phyloP scores from a whole-genome alignment of 1,140 invertebrate species.

The Laodelphax striatellus region DNA sequence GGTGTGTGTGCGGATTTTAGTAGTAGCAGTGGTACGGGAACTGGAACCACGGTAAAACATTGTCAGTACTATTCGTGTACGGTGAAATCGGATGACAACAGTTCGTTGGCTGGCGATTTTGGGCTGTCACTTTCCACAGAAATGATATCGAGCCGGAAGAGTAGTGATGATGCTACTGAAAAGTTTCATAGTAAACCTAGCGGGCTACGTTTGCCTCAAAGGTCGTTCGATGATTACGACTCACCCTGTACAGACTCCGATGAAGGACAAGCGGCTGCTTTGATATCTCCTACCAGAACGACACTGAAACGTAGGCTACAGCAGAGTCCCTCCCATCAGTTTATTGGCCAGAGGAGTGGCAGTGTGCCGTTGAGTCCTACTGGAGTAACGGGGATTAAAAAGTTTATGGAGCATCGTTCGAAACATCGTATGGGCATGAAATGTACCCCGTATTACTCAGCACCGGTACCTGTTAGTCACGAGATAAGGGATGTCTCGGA shows the following conservation, averaged over 20 bases:
- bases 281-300: background rate
- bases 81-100: constrained; percentile 22
- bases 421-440: constrained; percentile 9
- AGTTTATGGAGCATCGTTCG: constrained; percentile 1
- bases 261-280: constrained; percentile 11
- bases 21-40: constrained; percentile 34
- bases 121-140: constrained; percentile 22
- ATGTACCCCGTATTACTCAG: constrained; percentile 17
- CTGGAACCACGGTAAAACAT: constrained; percentile 23
- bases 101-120: constrained; percentile 23
- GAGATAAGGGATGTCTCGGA: constrained; percentile 10
- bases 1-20: constrained; percentile 68
- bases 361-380: constrained; percentile 9
- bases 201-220: constrained; percentile 6
- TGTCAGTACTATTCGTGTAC: constrained; percentile 20
- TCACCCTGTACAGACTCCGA: constrained; percentile 27
- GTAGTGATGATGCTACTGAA: constrained; percentile 20
- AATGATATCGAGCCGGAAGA: constrained; percentile 22
- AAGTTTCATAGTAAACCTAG: constrained; percentile 8
- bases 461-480: constrained; percentile 11
- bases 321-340: background rate
- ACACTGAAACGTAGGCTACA: background rate
- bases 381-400: background rate
- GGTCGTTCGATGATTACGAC: constrained; percentile 27
- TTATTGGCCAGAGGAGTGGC: background rate